These are phyloP conservation scores for Lottia scabra DNA, from an alignment of 2,888 invertebrate genomes.

Conservation along the genomic window DNA sequence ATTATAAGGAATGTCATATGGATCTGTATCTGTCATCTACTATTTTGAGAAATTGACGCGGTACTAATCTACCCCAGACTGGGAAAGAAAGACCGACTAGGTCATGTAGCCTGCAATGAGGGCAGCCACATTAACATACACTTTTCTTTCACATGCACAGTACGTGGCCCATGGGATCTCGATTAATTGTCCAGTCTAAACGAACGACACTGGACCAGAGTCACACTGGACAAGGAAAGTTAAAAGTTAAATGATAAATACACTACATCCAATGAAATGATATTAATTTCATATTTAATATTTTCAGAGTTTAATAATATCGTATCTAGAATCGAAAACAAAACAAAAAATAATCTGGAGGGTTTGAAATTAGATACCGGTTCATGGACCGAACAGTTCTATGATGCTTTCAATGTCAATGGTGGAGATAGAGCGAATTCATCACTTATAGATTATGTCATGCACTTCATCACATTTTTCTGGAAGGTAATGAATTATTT, in stretches of 20 bases:
- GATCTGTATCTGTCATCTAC: no score
- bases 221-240: neutral
- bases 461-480: constrained; percentile 75
- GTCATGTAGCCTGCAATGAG: no score
- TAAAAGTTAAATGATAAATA: neutral
- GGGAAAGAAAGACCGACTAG: no score
- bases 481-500: constrained; percentile 71
- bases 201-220: no score
- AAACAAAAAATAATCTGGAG: constrained; percentile 73
- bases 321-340: constrained; percentile 71
- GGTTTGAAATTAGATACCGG: constrained; percentile 72
- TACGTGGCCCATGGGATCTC: no score
- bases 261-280: no score
- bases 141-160: no score
- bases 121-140: no score
- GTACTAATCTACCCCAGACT: no score
- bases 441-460: constrained; percentile 71
- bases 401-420: constrained; percentile 74
- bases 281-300: neutral
- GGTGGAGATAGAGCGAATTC: constrained; percentile 75
- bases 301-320: constrained; percentile 73
- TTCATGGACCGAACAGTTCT: constrained; percentile 73
- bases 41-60: no score
- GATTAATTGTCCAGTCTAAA: no score
- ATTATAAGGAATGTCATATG: no score